phyloP scores from a whole-genome alignment of 1,140 invertebrate species.

The Drosophila gunungcola region DNA sequence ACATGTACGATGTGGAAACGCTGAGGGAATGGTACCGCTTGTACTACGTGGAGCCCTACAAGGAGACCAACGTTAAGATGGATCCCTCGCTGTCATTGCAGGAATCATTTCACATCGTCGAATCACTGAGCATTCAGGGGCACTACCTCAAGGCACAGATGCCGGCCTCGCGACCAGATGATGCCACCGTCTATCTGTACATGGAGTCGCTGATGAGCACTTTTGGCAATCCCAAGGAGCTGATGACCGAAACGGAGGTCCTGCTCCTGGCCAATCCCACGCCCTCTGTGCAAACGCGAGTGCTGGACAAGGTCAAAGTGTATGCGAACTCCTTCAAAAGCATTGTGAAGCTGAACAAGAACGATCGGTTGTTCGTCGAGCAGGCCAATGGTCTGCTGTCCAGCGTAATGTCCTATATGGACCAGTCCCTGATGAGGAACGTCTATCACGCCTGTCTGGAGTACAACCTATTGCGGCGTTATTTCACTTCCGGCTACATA shows the following conservation, averaged over 20 bases:
- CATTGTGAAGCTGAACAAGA: conserved; percentile 60
- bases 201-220: conserved; percentile 62
- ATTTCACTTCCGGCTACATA: conserved; percentile 61
- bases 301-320: conserved; percentile 64
- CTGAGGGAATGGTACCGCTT: conserved; percentile 59
- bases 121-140: conserved; percentile 59
- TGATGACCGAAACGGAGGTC: conserved; percentile 55
- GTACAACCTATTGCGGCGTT: conserved; percentile 62
- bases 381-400: conserved; percentile 49
- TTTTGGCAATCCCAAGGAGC: conserved; percentile 42
- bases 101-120: conserved; percentile 23
- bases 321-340: conserved; percentile 66
- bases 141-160: conserved; percentile 56
- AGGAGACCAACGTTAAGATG: conserved; percentile 58
- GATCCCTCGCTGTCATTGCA: conserved; percentile 18
- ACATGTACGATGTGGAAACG: conserved; percentile 68
- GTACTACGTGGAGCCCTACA: conserved; percentile 60
- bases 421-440: conserved; percentile 49
- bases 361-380: conserved; percentile 64
- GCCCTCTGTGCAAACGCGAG: conserved; percentile 25
- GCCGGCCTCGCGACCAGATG: conserved; percentile 39
- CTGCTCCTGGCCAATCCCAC: conserved; percentile 60
- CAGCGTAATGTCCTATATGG: conserved; percentile 45
- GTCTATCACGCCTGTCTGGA: conserved; percentile 64
- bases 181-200: conserved; percentile 53